Evolutionary conservation across 2,113 vertebrate genomes (phyloP), one percentile per base, ranked within the genome.

Genomic region (Canis aureus): DNA sequence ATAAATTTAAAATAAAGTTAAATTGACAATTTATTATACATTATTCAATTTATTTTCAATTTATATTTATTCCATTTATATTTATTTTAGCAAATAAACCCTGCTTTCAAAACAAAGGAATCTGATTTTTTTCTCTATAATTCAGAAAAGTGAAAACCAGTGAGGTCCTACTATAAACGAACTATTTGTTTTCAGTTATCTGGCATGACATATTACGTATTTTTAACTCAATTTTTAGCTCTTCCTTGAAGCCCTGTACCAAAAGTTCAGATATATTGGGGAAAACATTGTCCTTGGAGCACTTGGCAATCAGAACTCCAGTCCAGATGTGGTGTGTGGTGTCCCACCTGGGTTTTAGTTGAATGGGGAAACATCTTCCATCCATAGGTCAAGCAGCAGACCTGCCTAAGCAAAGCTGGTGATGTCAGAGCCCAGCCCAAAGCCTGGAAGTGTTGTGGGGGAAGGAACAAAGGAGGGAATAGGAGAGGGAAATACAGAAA

Each of bases 141-240:
- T 79, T 71, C 11, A 95, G 78, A 51, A 85, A 95, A 93, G 6
- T 53, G 80, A 82, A 82, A 95, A 86, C 51, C 27, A 91, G 17
- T 8, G 59, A 76, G 60, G 23, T 62, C 32, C 91, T 80, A 53
- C 10, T 62, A 25, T 43, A 79, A 88, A 94, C 12, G n/a, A 85
- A 29, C 32, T 81, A 38, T 49, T 92, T 94, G 71, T 76, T 86
- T 95, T 91, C 55, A 88, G 2, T 95, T 59, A 64, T 66, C 89
- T 55, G 73, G 49, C 82, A 91, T 22, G 60, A 79, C n/a, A 11
- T 67, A 4, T 84, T 76, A 10, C 13, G 5, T 38, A 86, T 29
- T 64, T 78, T 92, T 38, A 59, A 79, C 6, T 23, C n/a, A 64
- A 32, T 4, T 64, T 67, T 91, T 78, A 87, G 11, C 38, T 43